Percentiles rank a stretch among this genome's conserved stretches.
Conservation (phyloP, 1,140 invertebrate genomes). For the Drosophila serrata region DNA sequence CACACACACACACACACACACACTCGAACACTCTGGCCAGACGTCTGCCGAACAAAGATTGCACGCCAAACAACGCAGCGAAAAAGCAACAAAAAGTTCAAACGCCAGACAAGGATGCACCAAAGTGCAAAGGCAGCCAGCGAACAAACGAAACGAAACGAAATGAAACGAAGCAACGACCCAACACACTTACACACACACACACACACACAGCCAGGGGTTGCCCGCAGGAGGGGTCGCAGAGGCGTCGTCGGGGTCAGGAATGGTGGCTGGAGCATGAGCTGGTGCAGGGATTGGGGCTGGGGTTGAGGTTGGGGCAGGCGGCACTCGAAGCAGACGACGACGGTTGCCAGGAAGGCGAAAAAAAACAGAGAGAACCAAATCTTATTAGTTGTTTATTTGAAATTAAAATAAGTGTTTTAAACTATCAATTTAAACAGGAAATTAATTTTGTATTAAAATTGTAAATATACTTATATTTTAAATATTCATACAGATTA, state of each 20-base stretch:
- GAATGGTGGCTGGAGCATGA: slow-evolving; percentile 1
- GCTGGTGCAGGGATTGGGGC: slow-evolving; percentile 8
- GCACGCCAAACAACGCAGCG: slow-evolving; percentile 64
- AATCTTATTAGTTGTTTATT: too few relatives aligned
- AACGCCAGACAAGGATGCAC: slow-evolving; percentile 84
- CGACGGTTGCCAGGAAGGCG: slow-evolving; percentile 38
- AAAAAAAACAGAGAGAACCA: slow-evolving; percentile 8
- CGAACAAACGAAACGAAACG: slow-evolving; percentile 50
- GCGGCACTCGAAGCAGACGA: slow-evolving; percentile 67
- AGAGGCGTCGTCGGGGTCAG: slow-evolving; percentile 14
- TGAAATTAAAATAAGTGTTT: not conserved
- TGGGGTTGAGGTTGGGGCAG: not conserved
- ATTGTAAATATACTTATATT: not conserved
- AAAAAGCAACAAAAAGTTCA: slow-evolving; percentile 80
- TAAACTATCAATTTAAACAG: not conserved
- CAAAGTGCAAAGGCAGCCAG: slow-evolving; percentile 82
- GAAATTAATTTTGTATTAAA: too few relatives aligned
- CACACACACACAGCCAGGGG: not conserved
- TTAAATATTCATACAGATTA: not conserved
- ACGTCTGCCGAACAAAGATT: slow-evolving; percentile 82
- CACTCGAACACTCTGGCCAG: slow-evolving; percentile 44
- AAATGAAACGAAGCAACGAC: slow-evolving; percentile 40
- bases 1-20: slow-evolving; percentile 19
- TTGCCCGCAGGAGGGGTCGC: slow-evolving; percentile 19
- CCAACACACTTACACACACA: slow-evolving; percentile 1